Evolutionary conservation across 2,113 vertebrate genomes (phyloP).

Genomic region (Cathartes aura): DNA sequence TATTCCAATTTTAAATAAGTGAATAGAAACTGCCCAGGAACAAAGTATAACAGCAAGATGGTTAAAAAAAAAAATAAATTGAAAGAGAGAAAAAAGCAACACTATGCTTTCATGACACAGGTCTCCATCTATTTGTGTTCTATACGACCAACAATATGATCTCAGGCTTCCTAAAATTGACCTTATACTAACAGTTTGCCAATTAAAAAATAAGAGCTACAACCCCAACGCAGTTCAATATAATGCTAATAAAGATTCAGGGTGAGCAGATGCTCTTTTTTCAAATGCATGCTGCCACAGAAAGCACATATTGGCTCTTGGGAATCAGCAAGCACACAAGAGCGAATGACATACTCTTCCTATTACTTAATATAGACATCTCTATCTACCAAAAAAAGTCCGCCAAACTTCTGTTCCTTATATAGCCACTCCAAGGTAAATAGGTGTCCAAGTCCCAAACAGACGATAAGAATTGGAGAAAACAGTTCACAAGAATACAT

Average conservation of each 20-base stretch:
- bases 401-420: constrained; percentile 7
- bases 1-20: not conserved
- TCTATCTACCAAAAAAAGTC: constrained; percentile 1
- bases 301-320: not conserved
- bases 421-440: constrained; percentile 24
- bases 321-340: not conserved
- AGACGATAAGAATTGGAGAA: not conserved
- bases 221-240: not conserved
- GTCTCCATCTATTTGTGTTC: not conserved
- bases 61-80: not conserved
- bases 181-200: not conserved
- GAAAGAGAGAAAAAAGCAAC: not conserved
- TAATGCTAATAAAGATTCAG: not conserved
- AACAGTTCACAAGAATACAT: not conserved
- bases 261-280: not conserved
- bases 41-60: not conserved
- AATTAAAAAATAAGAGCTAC: not conserved
- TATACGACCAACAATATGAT: not conserved
- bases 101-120: not conserved
- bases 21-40: not conserved
- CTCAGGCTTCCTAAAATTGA: not conserved
- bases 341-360: not conserved
- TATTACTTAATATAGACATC: constrained; percentile 49
- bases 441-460: not conserved
- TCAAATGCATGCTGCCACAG: not conserved